A percentile compares a stretch with the other conserved stretches of the same genome.
phyloP scores from a whole-genome alignment of 2,888 invertebrate genomes.

The Ametastegia equiseti region DNA sequence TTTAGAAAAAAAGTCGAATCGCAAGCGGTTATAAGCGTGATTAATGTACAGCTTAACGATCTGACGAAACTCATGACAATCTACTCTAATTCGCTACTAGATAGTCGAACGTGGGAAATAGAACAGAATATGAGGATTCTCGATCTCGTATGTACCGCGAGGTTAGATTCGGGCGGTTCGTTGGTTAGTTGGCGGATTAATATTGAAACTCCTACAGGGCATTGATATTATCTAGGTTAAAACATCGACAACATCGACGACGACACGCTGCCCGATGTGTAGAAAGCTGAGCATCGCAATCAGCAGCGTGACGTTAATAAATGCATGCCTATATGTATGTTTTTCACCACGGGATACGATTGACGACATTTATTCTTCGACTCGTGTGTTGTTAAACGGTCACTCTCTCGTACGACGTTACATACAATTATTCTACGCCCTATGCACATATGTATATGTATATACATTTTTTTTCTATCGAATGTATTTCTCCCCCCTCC shows the following conservation, averaged over 20 bases:
- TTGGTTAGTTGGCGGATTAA: too few relatives aligned
- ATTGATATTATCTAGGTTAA: slow-evolving; percentile 17
- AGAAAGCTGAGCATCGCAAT: not conserved
- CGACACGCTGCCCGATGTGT: not conserved
- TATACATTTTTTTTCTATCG: not conserved
- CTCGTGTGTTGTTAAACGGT: too few relatives aligned
- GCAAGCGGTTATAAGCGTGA: slow-evolving; percentile 10
- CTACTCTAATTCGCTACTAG: too few relatives aligned
- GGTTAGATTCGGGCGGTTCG: too few relatives aligned
- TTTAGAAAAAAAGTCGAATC: not conserved
- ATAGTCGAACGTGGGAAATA: too few relatives aligned
- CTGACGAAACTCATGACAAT: not conserved
- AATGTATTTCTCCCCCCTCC: not conserved
- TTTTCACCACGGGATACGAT: slow-evolving; percentile 1
- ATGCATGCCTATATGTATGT: not conserved
- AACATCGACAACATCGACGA: slow-evolving; percentile 3
- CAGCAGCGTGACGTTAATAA: not conserved
- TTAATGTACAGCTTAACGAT: not conserved
- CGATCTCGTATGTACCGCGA: too few relatives aligned
- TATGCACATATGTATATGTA: not conserved
- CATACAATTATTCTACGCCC: not conserved
- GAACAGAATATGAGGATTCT: too few relatives aligned
- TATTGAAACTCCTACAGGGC: too few relatives aligned
- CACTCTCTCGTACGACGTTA: too few relatives aligned
- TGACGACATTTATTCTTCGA: not conserved